Evolutionary conservation across 2,113 vertebrate species (phyloP).

Genomic region (Agelaius tricolor): DNA sequence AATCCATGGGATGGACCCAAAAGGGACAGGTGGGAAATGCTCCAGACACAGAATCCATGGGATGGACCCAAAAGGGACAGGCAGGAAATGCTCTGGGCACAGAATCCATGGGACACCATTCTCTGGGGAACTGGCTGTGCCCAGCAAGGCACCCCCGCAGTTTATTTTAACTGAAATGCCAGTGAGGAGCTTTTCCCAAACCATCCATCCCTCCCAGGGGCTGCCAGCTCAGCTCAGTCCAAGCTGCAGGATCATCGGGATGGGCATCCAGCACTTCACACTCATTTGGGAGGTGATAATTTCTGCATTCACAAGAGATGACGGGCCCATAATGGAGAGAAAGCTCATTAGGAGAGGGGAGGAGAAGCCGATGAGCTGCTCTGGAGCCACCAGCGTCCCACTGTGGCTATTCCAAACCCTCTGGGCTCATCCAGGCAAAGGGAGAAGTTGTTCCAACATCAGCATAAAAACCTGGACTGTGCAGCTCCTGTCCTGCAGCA

Average conservation of each 20-base stretch:
- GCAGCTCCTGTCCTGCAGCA: neutral
- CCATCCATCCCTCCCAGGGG: fast-evolving
- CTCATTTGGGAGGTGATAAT: constrained; percentile 19
- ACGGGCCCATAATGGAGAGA: neutral
- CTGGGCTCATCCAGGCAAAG: neutral
- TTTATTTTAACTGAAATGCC: neutral
- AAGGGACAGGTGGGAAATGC: neutral
- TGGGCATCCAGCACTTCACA: neutral
- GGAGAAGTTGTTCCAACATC: neutral
- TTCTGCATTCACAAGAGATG: neutral
- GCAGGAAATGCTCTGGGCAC: fast-evolving
- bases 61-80: neutral
- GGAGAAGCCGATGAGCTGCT: neutral
- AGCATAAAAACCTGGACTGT: neutral
- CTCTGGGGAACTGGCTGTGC: neutral
- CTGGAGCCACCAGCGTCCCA: neutral
- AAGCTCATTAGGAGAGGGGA: neutral
- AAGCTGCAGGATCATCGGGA: neutral
- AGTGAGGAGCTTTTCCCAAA: neutral
- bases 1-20: neutral
- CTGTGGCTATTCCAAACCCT: neutral
- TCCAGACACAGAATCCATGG: fast-evolving
- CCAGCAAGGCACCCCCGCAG: fast-evolving
- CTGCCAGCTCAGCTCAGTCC: neutral
- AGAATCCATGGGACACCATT: neutral